Base-by-base conservation (phyloP, 2,113 vertebrate species). In the Eurypyga helias region DNA sequence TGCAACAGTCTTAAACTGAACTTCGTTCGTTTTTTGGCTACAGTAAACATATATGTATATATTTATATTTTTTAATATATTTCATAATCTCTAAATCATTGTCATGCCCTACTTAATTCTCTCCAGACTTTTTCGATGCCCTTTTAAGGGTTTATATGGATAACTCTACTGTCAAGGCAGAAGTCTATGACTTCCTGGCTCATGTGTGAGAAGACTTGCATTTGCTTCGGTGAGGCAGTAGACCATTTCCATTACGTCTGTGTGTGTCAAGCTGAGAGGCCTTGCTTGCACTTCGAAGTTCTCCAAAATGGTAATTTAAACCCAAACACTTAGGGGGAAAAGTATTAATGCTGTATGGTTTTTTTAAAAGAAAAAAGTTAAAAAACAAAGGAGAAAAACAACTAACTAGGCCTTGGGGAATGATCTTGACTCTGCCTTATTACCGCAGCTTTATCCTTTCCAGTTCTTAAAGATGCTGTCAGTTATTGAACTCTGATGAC, bases 401-500 rank as follows among this genome's bases (percentile, higher is more conserved):
- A 49, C 55, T 94, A 92, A 96, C 26, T 76, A 55, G 77, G 7
- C 89, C 79, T 58, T 51, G 13, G 93, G 77, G 93, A 71, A 26
- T 15, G 13, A 75, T 87, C 80, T 83, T 69, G 73, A 60, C 43
- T 85, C 41, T 90, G 78, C 51, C 26, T 58, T 87, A 33, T 93
- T 95, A 81, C 73, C 79, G 54, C 55, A 80, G 57, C 34, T 76
- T 73, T 82, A 90, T 94, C 81, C 83, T 80, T 90, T 91, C 38
- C 61, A 89, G 41, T 82, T 88, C 67, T 61, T 75, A 77, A 95
- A 83, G 88, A 94, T 89, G 70, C 73, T 93, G 94, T 85, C 83
- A 92, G 45, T 83, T 95, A 89, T 72, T 91, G 90, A 93, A 92
- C 87, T 87, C 90, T 91, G 82, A 91, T 96, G 91, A 91, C 72